Evolutionary conservation across 2,888 invertebrate genomes (phyloP), one percentile per base, ranked within the genome.

Genomic region (Stenurella melanura): DNA sequence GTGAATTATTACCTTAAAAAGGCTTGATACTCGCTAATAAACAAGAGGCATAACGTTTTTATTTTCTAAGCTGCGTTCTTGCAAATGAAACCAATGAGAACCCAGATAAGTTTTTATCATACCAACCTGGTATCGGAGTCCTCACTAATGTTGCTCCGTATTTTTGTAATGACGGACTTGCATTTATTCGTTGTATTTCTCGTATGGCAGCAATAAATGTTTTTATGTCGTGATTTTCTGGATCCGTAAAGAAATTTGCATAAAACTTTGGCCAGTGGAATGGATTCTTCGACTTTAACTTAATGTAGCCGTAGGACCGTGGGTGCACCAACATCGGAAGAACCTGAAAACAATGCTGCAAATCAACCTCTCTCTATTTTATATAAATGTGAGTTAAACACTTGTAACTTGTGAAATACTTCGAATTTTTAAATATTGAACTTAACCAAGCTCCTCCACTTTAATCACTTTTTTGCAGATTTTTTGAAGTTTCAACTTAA

Each of bases 231-330:
- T 91, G 76, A 92, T 90, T 81, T 90, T 92, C 81, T 90, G 91
- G 90, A 84, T 93, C 92, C 0, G 93, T 91, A 85, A 97, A 92
- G 88, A 97, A 98, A 86, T 95, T 95, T 0, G 96, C 95, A 81
- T 96, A 92, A 71, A 96, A 91, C n/a, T 92, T 89, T 0, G 97
- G 96, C 83, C 93, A 92, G 0, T 93, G 91, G 82, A 92, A 92
- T 0, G 96, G 96, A 87, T 96, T 93, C 75, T 90, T 93, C 15
- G 93, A 94, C 84, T 91, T 92, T n/a, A 97, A 90, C 87, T 90
- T 91, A 0, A 95, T 88, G 77, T 92, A 90, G 0, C 95, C 95
- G 81, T 91, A 91, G n/a, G 95, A 95, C 85, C 92, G 92, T 0
- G 96, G 95, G 79, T 94, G 91, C 88, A 95, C 92, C 42, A 95